Base-by-base conservation (phyloP, 2,113 vertebrate species). In the Capra hircus region DNA sequence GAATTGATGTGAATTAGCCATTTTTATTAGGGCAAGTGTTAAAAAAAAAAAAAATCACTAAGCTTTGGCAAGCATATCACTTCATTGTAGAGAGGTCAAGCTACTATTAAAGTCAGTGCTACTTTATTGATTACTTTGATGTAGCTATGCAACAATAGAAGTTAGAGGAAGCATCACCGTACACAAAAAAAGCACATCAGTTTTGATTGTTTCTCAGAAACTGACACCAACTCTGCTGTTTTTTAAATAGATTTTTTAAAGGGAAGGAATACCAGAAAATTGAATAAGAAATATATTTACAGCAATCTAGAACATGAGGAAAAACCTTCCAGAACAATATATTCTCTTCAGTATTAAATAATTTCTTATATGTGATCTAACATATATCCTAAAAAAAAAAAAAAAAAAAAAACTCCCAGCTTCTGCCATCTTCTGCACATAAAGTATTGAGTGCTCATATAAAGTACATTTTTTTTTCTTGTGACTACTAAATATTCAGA, bases 201-300 rank as follows among this genome's bases (percentile, higher is more conserved):
- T 6, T 97, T 96, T 86, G n/a, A 97, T 88, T 92, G 1, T 98
- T 98, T 98, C 89, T 95, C 81, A 98, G 95, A 98, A 97, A 92
- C n/a, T 80, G 48, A 95, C 2, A 71, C 6, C 0, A 57, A 88
- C 95, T 97, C 48, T 48, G 43, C 55, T 95, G 11, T 8, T 90
- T 97, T 98, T 94, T 67, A 7, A 93, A 83, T 28, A 55, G 4
- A 62, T 27, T 88, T 91, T 97, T 97, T 98, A 81, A 45, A 83
- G 87, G 77, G 92, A 89, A 3, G 2, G 96, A 97, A 90, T 84
- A 67, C 0, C 83, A 40, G 0, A 48, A 94, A 97, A 97, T 33
- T 90, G 53, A 98, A 95, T 57, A 23, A 93, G 1, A 15, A 96
- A 90, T 64, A 2, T 16, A 57, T 97, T 96, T 93, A 45, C 16